Evolutionary conservation across 2,888 invertebrate genomes (phyloP).

Genomic region (Pseudanteris insignis): DNA sequence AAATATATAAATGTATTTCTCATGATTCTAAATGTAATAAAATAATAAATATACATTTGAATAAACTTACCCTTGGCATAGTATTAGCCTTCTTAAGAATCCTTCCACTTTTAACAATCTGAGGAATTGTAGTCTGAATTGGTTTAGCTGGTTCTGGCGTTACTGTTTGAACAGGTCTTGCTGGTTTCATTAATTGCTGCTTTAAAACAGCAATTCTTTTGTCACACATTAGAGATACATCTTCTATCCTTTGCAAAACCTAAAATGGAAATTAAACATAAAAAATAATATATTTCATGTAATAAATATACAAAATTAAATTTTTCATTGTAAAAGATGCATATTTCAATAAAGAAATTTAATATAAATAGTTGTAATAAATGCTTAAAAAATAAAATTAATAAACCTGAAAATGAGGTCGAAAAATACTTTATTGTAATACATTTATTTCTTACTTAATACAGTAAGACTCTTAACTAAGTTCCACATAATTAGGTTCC

Average conservation of each 20-base stretch:
- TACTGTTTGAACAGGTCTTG: constrained; percentile 82
- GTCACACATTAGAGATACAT: constrained; percentile 92
- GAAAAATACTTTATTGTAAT: no score
- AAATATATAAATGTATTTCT: neutral
- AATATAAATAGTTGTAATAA: no score
- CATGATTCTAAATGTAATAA: neutral
- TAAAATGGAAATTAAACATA: constrained; percentile 62
- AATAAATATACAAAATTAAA: no score
- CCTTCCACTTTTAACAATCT: constrained; percentile 64
- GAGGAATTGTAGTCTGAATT: constrained; percentile 65
- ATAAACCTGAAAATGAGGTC: no score
- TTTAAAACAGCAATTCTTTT: constrained; percentile 80
- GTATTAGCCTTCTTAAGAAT: constrained; percentile 68
- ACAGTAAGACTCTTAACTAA: no score
- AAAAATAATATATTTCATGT: no score
- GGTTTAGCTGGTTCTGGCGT: constrained; percentile 76
- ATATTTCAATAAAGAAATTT: no score
- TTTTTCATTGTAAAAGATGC: no score
- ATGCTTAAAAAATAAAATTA: no score
- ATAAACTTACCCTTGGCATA: constrained; percentile 66
- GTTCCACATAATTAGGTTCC: no score
- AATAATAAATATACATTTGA: neutral
- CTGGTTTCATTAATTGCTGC: constrained; percentile 76
- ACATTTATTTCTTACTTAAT: no score
- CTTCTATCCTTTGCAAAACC: constrained; percentile 93